Evolutionary conservation across 2,797 vertebrate species (phyloP), one percentile per base, ranked within the genome.

Genomic region (Gymnopithys bicolor): DNA sequence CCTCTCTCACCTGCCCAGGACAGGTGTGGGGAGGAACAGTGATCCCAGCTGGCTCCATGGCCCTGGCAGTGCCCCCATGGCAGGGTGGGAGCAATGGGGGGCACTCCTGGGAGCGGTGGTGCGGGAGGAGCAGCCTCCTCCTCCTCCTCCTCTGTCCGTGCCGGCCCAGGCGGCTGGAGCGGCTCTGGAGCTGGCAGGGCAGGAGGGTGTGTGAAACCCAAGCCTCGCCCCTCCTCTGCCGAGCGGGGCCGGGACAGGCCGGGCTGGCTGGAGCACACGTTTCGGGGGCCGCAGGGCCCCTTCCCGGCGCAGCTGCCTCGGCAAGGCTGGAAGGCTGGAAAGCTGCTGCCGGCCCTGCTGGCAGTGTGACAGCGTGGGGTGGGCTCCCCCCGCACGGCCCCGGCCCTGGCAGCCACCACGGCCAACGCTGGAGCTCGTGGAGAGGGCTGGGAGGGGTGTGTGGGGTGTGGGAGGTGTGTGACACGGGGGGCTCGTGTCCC

Each of bases 241-340:
- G 21, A 39, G 49, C 1, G 1, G 87, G 85, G 73, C 16, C 1
- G 7, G 87, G 90, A 18, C 28, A 5, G 81, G 75, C 94, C 4
- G 49, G 74, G 58, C 87, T 95, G 96, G 93, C 85, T 89, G 19
- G 5, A 56, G 6, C 53, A 49, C 8, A 5, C 43, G 3, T 86
- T 93, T 80, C 24, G 16, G 94, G 94, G 93, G 91, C 69, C 78
- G 19, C 16, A 37, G 95, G 93, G 91, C 95, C 95, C 93, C 94
- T 94, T 94, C 91, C 80, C 58, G 1, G 24, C 5, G 62, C 93
- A 93, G 94, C 96, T 94, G 96, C 94, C 91, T 91, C 64, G 32
- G 82, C 22, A 78, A 52, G 66, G 80, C 86, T 49, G 69, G 45
- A 21, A 17, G 78, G 81, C 77, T 94, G 90, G 75, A 28, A 75